Evolutionary conservation across 2,888 invertebrate genomes (phyloP).

Genomic region (Leucozona laternaria): DNA sequence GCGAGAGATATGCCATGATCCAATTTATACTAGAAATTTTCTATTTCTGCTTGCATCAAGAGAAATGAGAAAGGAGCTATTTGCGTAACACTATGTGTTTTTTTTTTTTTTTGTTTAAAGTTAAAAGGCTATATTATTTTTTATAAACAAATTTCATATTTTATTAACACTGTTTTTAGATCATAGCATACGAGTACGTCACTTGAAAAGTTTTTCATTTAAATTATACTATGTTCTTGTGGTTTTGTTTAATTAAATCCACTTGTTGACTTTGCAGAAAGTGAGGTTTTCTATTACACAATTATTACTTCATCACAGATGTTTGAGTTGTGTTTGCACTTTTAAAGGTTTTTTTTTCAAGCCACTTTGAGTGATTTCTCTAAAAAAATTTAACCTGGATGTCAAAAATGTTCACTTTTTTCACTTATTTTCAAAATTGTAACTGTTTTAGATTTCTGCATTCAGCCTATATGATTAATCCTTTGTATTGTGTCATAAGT

Average conservation of each 20-base stretch:
- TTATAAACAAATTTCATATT: constrained; percentile 17
- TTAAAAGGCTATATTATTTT: constrained; percentile 53
- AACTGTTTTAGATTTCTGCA: constrained; percentile 13
- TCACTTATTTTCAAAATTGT: neutral
- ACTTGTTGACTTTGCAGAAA: constrained; percentile 44
- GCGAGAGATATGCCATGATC: constrained; percentile 45
- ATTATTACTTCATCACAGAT: constrained; percentile 64
- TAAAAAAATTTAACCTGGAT: constrained; percentile 1
- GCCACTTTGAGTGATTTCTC: constrained; percentile 37
- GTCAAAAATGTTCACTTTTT: constrained; percentile 16
- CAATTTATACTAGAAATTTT: constrained; percentile 39
- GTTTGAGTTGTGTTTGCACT: constrained; percentile 40
- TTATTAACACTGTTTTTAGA: constrained; percentile 38
- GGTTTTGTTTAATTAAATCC: constrained; percentile 28
- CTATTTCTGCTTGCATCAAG: constrained; percentile 53
- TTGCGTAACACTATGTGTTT: constrained; percentile 59
- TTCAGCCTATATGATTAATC: constrained; percentile 49
- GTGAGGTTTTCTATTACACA: constrained; percentile 57
- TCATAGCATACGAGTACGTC: constrained; percentile 10
- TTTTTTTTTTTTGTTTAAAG: constrained; percentile 42
- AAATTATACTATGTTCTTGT: neutral
- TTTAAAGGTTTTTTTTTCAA: constrained; percentile 36
- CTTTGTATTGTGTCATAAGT: constrained; percentile 21
- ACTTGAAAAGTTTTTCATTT: constrained; percentile 35
- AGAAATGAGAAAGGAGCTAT: constrained; percentile 39